phyloP scores from a whole-genome alignment of 2,888 invertebrate genomes.

The Chaitophorus viminalis region DNA sequence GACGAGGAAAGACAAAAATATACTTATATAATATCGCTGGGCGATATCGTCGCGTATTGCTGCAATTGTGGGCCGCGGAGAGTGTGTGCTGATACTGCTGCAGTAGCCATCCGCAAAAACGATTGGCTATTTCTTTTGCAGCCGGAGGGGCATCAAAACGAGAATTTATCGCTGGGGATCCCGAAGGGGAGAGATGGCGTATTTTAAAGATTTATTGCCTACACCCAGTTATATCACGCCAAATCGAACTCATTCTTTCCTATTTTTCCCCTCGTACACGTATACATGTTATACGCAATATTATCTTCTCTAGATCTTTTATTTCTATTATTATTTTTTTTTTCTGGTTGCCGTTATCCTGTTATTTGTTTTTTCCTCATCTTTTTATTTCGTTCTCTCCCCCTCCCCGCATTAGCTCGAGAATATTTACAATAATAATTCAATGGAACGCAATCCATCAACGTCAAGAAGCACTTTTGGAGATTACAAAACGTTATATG shows the following conservation, averaged over 20 bases:
- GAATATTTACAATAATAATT: conserved; percentile 45
- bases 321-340: neutral
- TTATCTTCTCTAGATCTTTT: conserved; percentile 33
- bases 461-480: conserved; percentile 44
- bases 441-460: neutral
- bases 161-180: conserved; percentile 53
- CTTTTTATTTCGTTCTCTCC: neutral
- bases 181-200: conserved; percentile 61
- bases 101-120: conserved; percentile 57
- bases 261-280: neutral
- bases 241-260: conserved; percentile 60
- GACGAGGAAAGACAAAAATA: neutral
- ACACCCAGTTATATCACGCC: conserved; percentile 58
- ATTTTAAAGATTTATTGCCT: conserved; percentile 61
- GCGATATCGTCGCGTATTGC: conserved; percentile 1
- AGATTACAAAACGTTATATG: neutral
- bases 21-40: conserved; percentile 17
- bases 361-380: neutral
- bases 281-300: neutral
- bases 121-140: conserved; percentile 58
- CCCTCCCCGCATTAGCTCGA: neutral
- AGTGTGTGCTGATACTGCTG: neutral
- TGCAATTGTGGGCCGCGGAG: neutral
- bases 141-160: conserved; percentile 55
- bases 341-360: neutral